Conservation (phyloP, 2,888 invertebrate genomes). For the Dioctria rufipes region DNA sequence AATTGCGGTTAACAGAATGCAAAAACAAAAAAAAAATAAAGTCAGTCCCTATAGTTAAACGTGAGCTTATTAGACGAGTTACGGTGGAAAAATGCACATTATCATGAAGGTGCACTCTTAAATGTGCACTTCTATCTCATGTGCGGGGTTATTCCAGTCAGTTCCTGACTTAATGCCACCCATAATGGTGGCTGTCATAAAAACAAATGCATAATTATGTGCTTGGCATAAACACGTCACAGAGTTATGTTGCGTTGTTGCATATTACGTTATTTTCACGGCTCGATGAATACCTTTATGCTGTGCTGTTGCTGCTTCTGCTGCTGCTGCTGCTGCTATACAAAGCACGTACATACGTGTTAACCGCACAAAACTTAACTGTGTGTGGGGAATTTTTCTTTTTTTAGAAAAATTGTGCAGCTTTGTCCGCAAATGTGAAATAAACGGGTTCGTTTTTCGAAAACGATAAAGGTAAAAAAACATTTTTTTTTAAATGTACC, state of each 20-base stretch:
- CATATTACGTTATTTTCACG: slow-evolving; percentile 54
- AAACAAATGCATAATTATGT: slow-evolving; percentile 55
- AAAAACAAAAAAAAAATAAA: not conserved
- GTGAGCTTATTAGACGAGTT: slow-evolving; percentile 37
- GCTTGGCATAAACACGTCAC: slow-evolving; percentile 55
- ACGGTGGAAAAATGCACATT: slow-evolving; percentile 48
- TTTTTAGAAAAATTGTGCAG: not conserved
- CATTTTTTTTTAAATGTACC: not conserved
- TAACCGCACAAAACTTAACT: slow-evolving; percentile 29
- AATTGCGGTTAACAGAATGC: slow-evolving; percentile 3
- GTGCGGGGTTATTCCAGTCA: slow-evolving; percentile 3
- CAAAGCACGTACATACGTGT: slow-evolving; percentile 33
- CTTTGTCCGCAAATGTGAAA: not conserved
- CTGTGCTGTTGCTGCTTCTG: not conserved
- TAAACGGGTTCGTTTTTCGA: not conserved
- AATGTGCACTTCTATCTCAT: slow-evolving; percentile 2
- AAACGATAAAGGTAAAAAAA: too few relatives aligned
- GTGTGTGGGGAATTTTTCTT: slow-evolving; percentile 19
- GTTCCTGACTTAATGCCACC: slow-evolving; percentile 47
- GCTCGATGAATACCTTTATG: slow-evolving; percentile 21
- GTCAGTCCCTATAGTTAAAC: not conserved
- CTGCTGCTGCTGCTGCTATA: not conserved
- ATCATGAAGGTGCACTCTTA: slow-evolving; percentile 6
- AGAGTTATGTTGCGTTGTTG: slow-evolving; percentile 36
- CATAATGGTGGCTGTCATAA: slow-evolving; percentile 51